A percentile compares a stretch with the other conserved stretches of the same genome.
Evolutionary conservation across 2,797 vertebrate genomes (phyloP).

Genomic region (Sorex maritimensis): DNA sequence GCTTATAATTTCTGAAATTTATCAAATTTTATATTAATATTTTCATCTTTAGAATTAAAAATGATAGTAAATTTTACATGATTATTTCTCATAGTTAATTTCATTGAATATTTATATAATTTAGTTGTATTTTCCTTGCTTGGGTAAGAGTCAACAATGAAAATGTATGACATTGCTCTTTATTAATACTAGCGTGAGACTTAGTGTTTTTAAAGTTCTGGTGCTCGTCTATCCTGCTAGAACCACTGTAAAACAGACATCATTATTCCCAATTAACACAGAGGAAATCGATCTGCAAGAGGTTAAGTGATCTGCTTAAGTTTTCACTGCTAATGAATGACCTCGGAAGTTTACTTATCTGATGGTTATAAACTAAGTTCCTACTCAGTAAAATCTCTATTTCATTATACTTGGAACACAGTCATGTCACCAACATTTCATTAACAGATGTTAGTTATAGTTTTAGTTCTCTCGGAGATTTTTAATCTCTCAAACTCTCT

Average conservation of each 20-base stretch:
- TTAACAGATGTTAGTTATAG: background rate
- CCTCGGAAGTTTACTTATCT: background rate
- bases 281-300: slow-evolving; percentile 6
- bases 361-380: background rate
- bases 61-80: background rate
- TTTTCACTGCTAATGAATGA: slow-evolving; percentile 26
- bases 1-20: slow-evolving; percentile 9
- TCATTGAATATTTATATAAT: background rate
- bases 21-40: background rate
- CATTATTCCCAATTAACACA: slow-evolving; percentile 57
- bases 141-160: slow-evolving; percentile 37
- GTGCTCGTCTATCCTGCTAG: slow-evolving; percentile 12
- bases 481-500: background rate
- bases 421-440: background rate
- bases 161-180: background rate
- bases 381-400: background rate
- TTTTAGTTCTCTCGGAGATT: slow-evolving; percentile 19
- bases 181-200: background rate
- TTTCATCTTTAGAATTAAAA: slow-evolving; percentile 36
- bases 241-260: background rate
- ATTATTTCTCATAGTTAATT: background rate
- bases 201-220: slow-evolving; percentile 26
- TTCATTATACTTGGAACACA: slow-evolving; percentile 17
- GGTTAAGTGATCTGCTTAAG: slow-evolving; percentile 54
- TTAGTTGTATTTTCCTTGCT: background rate